Evolutionary conservation across 92 coral and sea anemone species (phyloP), one percentile per base, ranked within the genome.

Genomic region (Montipora capitata): DNA sequence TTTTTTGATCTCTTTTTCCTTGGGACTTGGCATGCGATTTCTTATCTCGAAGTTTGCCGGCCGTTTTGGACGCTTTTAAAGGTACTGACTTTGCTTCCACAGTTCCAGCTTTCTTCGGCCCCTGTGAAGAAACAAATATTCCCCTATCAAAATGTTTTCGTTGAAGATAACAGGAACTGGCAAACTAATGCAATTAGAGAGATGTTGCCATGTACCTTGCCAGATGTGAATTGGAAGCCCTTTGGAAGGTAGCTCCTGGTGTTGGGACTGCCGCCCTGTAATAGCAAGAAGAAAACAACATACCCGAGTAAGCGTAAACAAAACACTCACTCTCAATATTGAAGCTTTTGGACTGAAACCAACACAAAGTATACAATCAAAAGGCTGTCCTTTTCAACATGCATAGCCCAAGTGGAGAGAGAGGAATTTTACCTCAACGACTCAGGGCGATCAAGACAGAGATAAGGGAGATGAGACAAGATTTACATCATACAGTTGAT

Each of bases 231-330:
- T 10, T 77, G 51, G 54, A 95, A 97, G n/a, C 96, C 97, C 41
- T 91, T 86, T 8, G 99, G 99, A 18, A 97, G 91, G 77, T 97
- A 97, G 43, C 83, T 89, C 76, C 89, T 94, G 52, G 85, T 90
- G 94, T 97, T 97, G 10, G 89, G 93, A 9, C 72, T 57, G 17
- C 68, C 68, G 20, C 43, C 79, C 87, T 83, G 43, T 20, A 57
- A 76, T 13, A 39, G 41, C 10, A 18, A 40, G 5, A 40, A 71
- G 7, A 41, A 3, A 41, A 5, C 3, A 9, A 9, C 35, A 27
- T 27, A 27, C 35, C 35, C 35, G 35, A 27, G 35, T 27, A 27
- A 27, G 35, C 35, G 35, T 27, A 27, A 27, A 27, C 35, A 27
- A 27, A 27, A 27, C 35, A 27, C 35, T 27, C 35, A 27, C 35